These are phyloP conservation scores for Phalacrocorax aristotelis DNA, from an alignment of 2,113 vertebrate species.

Conservation along the genomic window DNA sequence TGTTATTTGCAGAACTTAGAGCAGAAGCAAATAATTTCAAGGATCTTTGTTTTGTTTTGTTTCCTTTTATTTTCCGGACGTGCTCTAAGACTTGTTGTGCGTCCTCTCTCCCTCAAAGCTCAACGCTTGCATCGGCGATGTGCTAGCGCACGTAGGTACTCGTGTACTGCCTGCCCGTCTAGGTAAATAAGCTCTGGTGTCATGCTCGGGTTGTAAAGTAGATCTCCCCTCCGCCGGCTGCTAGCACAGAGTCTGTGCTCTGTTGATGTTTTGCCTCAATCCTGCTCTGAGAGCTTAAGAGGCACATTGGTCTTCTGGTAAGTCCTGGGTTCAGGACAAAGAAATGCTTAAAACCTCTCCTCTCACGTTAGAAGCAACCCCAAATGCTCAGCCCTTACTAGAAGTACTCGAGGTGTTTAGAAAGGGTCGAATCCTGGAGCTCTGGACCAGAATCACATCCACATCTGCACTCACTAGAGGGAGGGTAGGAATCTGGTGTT, in stretches of 20 bases:
- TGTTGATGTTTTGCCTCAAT: background rate
- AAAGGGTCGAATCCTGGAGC: background rate
- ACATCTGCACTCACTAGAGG: background rate
- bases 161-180: accelerated
- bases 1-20: slow-evolving; percentile 1
- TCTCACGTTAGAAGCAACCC: background rate
- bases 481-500: background rate
- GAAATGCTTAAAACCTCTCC: background rate
- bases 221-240: background rate
- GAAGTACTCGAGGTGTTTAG: background rate
- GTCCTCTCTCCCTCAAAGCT: background rate
- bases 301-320: background rate
- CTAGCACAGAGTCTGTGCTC: background rate
- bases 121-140: accelerated
- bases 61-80: background rate
- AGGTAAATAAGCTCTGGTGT: background rate
- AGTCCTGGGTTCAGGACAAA: background rate
- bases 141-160: accelerated
- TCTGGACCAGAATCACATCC: background rate
- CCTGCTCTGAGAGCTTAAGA: background rate
- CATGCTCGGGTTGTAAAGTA: background rate
- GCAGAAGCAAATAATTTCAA: slow-evolving; percentile 2
- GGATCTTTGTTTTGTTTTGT: background rate
- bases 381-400: background rate
- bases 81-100: background rate